A percentile compares a stretch with the other conserved stretches of the same genome.
Evolutionary conservation across 2,797 vertebrate species (phyloP).

Genomic region (Anas bernieri): DNA sequence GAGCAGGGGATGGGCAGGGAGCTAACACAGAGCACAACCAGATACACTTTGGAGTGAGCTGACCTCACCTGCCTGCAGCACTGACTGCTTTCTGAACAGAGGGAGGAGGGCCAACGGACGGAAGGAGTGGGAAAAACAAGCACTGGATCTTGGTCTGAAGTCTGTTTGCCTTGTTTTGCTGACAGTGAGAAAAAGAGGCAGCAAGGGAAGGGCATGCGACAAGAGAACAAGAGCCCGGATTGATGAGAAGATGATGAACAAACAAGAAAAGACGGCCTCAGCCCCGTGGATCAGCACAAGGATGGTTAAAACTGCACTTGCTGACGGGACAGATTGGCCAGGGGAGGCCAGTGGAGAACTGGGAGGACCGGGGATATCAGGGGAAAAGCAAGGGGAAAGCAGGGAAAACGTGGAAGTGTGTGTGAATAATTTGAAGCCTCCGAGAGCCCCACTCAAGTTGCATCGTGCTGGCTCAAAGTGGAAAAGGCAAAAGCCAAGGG

Average conservation of each 20-base stretch:
- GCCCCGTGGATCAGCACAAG: not conserved
- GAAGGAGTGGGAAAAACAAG: not conserved
- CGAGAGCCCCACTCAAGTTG: not conserved
- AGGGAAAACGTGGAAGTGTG: accelerated
- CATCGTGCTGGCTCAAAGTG: not conserved
- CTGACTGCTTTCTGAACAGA: accelerated
- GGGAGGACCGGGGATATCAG: no score
- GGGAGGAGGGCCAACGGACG: not conserved
- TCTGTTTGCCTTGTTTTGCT: not conserved
- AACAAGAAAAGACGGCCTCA: not conserved
- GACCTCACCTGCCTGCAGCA: accelerated
- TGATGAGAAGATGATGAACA: accelerated
- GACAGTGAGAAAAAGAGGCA: no score
- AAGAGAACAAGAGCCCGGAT: accelerated
- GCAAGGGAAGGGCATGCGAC: not conserved
- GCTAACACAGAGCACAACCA: no score
- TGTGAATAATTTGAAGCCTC: accelerated
- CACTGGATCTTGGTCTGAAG: not conserved
- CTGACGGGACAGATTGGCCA: accelerated
- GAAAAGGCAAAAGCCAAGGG: not conserved
- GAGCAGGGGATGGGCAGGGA: no score
- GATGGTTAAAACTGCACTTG: accelerated
- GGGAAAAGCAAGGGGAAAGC: not conserved
- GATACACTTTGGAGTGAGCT: accelerated
- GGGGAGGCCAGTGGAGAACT: not conserved